These are phyloP conservation scores for Petrocephalus schoutedeni DNA, from an alignment of 2,797 vertebrate species.

Conservation along the genomic window DNA sequence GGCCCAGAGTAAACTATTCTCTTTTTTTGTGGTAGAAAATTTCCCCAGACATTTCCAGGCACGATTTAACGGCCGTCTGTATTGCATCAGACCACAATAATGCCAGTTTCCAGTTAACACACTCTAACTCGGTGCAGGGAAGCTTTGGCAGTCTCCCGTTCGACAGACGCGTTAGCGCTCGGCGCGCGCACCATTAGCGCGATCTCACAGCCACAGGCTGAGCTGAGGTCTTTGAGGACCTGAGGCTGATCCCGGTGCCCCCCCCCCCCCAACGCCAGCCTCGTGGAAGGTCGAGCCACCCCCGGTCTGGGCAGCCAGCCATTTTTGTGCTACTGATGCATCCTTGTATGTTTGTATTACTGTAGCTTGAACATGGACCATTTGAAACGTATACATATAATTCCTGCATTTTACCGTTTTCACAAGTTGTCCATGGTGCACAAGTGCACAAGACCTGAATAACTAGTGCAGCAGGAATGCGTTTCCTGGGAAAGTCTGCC, in stretches of 20 bases:
- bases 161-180: neutral
- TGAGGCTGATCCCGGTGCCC: neutral
- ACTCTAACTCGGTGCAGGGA: neutral
- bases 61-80: neutral
- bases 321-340: neutral
- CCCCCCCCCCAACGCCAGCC: neutral
- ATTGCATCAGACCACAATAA: conserved; percentile 4
- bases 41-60: neutral
- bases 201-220: neutral
- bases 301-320: neutral
- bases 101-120: conserved; percentile 6
- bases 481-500: neutral
- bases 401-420: neutral
- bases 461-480: neutral
- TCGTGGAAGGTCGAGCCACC: neutral
- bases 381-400: neutral
- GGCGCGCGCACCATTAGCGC: neutral
- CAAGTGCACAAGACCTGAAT: neutral
- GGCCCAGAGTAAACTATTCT: neutral
- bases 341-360: neutral
- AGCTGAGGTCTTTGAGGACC: neutral
- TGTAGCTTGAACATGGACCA: neutral
- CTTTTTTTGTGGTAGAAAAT: conserved; percentile 6
- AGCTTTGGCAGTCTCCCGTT: neutral
- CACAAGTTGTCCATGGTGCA: neutral